These are phyloP conservation scores for Leucophenga varia DNA, from an alignment of 1,140 invertebrate genomes.

Conservation along the genomic window DNA sequence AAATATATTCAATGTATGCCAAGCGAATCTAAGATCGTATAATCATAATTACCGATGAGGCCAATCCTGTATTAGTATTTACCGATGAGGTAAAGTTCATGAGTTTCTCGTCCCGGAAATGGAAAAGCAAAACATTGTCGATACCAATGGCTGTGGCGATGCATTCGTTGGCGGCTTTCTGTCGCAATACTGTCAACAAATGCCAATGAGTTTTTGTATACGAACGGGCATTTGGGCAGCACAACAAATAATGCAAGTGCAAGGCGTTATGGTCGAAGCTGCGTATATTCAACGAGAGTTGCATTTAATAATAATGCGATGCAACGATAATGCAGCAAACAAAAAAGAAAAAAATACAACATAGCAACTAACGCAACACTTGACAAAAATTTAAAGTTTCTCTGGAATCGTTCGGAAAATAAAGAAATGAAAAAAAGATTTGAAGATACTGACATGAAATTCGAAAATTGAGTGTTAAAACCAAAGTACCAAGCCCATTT, in stretches of 20 bases:
- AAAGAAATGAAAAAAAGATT: no score
- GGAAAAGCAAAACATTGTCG: slow-evolving; percentile 75
- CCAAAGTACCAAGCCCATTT: no score
- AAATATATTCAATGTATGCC: not conserved
- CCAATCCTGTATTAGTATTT: no score
- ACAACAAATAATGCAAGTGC: not conserved
- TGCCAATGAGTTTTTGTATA: slow-evolving; percentile 46
- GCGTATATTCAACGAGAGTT: slow-evolving; percentile 27
- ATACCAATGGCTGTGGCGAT: slow-evolving; percentile 97
- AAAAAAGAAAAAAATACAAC: no score
- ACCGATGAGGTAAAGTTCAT: not conserved
- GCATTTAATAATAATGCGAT: slow-evolving; percentile 17
- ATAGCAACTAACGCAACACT: no score
- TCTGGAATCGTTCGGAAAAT: no score
- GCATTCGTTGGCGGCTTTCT: slow-evolving; percentile 95
- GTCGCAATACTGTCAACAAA: slow-evolving; percentile 76
- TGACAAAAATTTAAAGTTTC: no score
- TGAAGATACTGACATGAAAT: no score
- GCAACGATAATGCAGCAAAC: no score
- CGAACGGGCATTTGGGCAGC: not conserved
- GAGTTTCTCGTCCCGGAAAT: slow-evolving; percentile 63
- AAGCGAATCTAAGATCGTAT: not conserved
- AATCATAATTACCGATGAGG: not conserved
- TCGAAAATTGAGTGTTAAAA: no score
- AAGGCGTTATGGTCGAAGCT: no score